Base-by-base conservation (phyloP, 2,888 invertebrate species). In the Mellilla xanthometata region DNA sequence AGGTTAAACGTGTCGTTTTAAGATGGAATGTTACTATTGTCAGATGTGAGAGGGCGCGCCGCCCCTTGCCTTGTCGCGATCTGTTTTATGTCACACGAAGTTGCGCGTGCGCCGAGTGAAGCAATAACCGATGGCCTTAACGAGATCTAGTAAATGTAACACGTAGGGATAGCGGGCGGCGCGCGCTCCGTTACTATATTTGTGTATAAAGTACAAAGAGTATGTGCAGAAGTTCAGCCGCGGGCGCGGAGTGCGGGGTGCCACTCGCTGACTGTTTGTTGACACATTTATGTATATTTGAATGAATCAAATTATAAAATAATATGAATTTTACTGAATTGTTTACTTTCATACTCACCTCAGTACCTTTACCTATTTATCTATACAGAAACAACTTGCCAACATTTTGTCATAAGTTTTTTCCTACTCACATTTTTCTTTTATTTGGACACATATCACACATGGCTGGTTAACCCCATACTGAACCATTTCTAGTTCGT, bases 251-350 rank as follows among this genome's bases (percentile, higher is more conserved):
- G 36, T 11, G 67, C 45, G 61, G 44, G 59, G 72, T 53, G 69
- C 62, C 68, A 59, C 68, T 72, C 85, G 86, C 89, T 87, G 86
- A 79, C 76, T 77, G 85, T 88, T 88, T 89, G 89, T 89, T 88
- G 85, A 88, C 84, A 89, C 87, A 87, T 85, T n/a, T 80, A 81
- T 86, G 87, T 88, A 88, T 87, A 88, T 85, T 87, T 86, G 87
- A 88, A 87, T 84, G 85, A 89, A 87, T 89, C 86, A 89, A 88
- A 89, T 87, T 88, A 89, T 87, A 89, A 84, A 82, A 87, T 82
- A 83, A 81, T 82, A 84, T 83, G 84, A 89, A 89, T 88, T 88
- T 87, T 78, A 83, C 54, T 2, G 48, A 71, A 72, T 76, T 58
- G 74, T 76, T 78, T 68, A 40, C 26, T 47, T 39, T 46, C 24